phyloP scores from a whole-genome alignment of 2,113 vertebrate species.

The Platysteira castanea region DNA sequence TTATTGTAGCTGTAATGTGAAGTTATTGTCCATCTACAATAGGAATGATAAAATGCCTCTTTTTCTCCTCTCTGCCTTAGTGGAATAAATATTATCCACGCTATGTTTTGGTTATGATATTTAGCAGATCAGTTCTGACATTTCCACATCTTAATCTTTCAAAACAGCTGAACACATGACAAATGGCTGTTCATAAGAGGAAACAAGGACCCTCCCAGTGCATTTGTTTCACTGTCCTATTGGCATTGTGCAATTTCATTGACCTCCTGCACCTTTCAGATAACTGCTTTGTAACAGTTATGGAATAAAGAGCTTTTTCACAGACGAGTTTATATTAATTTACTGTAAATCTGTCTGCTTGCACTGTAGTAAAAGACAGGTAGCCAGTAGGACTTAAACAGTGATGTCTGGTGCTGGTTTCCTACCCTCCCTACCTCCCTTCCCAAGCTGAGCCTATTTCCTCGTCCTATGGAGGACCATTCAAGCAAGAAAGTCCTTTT shows the following conservation, averaged over 20 bases:
- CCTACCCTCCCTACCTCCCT: background rate
- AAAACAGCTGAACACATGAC: background rate
- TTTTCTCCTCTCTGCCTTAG: background rate
- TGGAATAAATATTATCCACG: background rate
- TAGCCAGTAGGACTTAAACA: background rate
- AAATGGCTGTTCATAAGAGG: background rate
- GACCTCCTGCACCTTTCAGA: background rate
- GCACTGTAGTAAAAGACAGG: background rate
- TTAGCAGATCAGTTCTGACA: background rate
- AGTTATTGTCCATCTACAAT: background rate
- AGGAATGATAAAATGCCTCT: background rate
- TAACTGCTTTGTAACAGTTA: background rate
- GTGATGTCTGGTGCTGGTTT: background rate
- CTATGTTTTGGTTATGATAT: background rate
- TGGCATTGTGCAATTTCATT: background rate
- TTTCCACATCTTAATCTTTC: background rate
- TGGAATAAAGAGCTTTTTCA: background rate
- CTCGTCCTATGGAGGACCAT: background rate
- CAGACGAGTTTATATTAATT: background rate
- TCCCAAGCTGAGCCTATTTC: background rate
- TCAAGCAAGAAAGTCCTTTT: slow-evolving; percentile 63
- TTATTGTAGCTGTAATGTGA: background rate
- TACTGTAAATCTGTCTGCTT: slow-evolving; percentile 1
- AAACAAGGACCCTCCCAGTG: background rate
- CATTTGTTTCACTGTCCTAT: background rate